These are phyloP conservation scores for Indicator indicator DNA, from an alignment of 2,113 vertebrate genomes.

Conservation along the genomic window DNA sequence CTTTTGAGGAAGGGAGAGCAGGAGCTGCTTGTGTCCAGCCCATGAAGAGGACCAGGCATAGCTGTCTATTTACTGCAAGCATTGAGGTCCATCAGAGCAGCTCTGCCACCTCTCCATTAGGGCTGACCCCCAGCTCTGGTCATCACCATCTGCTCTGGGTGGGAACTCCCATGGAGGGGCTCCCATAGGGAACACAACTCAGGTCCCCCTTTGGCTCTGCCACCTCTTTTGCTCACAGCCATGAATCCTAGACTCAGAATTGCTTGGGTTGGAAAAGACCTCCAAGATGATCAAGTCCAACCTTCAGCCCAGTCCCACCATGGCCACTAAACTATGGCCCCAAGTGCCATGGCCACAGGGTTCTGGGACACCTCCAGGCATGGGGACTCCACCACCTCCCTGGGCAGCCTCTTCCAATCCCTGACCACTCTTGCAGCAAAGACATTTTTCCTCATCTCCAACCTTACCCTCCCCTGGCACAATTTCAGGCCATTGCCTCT, in stretches of 20 bases:
- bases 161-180: neutral
- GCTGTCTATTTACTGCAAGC: neutral
- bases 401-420: too few species aligned
- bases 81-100: fast-evolving
- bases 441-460: too few species aligned
- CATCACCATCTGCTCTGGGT: neutral
- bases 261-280: too few species aligned
- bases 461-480: too few species aligned
- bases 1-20: neutral
- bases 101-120: fast-evolving
- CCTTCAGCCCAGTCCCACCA: too few species aligned
- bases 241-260: neutral
- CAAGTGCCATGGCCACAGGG: too few species aligned
- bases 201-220: neutral
- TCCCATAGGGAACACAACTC: neutral
- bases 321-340: too few species aligned
- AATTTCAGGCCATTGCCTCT: too few species aligned
- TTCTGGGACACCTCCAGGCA: too few species aligned
- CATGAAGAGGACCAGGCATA: neutral
- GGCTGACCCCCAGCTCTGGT: neutral
- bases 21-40: neutral
- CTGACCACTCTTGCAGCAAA: too few species aligned
- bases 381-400: too few species aligned
- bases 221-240: neutral
- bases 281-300: too few species aligned